phyloP scores from a whole-genome alignment of 2,888 invertebrate species.

The Shargacucullia verbasci region DNA sequence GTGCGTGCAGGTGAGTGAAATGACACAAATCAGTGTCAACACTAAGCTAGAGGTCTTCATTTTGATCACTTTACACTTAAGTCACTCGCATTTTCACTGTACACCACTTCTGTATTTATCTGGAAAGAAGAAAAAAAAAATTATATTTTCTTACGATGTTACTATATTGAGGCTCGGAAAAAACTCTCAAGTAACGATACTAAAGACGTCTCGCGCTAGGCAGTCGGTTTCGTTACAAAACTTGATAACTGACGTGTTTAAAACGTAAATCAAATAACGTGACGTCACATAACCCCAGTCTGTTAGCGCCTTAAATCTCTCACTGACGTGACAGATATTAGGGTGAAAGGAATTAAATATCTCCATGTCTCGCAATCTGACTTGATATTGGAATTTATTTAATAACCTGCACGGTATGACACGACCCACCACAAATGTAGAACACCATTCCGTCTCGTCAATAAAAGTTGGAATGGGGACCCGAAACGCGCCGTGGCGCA shows the following conservation, averaged over 20 bases:
- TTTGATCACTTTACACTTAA: constrained; percentile 70
- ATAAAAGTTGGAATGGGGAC: constrained; percentile 36
- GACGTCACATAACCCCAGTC: too few relatives aligned
- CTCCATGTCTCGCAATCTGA: constrained; percentile 10
- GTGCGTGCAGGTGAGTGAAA: constrained; percentile 83
- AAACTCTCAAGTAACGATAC: too few relatives aligned
- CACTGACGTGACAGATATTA: neutral
- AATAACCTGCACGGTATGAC: constrained; percentile 19
- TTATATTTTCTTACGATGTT: too few relatives aligned
- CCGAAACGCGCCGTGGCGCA: constrained; percentile 13
- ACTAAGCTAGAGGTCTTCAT: constrained; percentile 83
- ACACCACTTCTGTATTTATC: constrained; percentile 51
- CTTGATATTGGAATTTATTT: constrained; percentile 35
- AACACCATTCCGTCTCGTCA: constrained; percentile 37
- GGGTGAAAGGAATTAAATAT: constrained; percentile 9
- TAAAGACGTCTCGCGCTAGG: too few relatives aligned
- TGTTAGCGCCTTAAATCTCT: too few relatives aligned
- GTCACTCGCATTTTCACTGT: constrained; percentile 80
- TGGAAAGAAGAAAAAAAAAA: constrained; percentile 63
- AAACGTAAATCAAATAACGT: constrained; percentile 13
- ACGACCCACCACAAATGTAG: constrained; percentile 18
- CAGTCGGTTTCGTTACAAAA: too few relatives aligned
- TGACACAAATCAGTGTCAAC: constrained; percentile 82
- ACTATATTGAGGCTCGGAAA: too few relatives aligned
- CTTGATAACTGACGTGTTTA: too few relatives aligned